Evolutionary conservation across 35 echinoderm and acorn worm genomes (phyloP).

Genomic region (Apostichopus japonicus): DNA sequence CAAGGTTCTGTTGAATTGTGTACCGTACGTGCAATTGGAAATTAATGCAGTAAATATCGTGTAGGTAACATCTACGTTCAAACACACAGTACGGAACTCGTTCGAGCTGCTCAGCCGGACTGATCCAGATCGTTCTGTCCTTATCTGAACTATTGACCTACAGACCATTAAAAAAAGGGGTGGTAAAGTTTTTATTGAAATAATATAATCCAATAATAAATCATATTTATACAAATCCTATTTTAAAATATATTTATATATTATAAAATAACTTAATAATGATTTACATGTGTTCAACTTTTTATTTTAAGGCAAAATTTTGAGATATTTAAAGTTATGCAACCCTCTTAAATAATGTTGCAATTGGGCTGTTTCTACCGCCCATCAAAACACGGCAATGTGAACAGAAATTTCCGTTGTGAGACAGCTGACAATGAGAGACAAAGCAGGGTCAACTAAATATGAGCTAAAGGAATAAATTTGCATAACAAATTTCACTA

Average conservation of each 20-base stretch:
- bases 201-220: not conserved
- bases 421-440: not conserved
- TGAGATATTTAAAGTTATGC: not conserved
- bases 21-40: not conserved
- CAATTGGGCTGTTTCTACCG: not conserved
- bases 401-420: constrained; percentile 44
- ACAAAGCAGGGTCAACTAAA: not conserved
- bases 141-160: not conserved
- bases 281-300: not conserved
- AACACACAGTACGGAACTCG: not conserved
- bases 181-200: not conserved
- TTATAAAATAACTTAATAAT: not conserved
- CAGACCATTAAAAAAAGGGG: not conserved
- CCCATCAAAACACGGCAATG: constrained; percentile 21
- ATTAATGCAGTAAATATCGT: not conserved
- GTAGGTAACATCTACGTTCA: not conserved
- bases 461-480: not conserved
- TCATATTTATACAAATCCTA: not conserved
- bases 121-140: constrained; percentile 22
- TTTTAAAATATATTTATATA: not conserved
- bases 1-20: not conserved
- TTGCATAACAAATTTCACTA: not conserved
- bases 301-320: not conserved
- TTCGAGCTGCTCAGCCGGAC: not conserved
- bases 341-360: not conserved